Percentiles rank a stretch among this genome's conserved stretches.
Conservation (phyloP, 2,888 invertebrate genomes). For the Amphipoea lucens region DNA sequence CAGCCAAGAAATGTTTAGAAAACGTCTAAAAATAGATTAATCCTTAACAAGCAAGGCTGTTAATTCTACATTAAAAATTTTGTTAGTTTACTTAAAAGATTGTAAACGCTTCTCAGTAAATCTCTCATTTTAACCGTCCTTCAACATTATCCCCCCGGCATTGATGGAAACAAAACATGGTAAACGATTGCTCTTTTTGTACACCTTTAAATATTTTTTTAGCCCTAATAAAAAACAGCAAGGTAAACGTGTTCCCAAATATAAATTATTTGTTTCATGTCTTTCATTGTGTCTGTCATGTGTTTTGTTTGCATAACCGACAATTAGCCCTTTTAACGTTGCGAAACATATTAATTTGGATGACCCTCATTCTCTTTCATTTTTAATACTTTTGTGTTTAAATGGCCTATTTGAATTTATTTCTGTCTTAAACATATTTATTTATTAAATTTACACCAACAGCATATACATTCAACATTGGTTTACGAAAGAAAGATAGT, state of each 20-base stretch:
- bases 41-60: not conserved
- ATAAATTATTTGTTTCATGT: slow-evolving; percentile 41
- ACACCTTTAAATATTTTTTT: slow-evolving; percentile 17
- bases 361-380: slow-evolving; percentile 1
- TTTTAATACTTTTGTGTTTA: not conserved
- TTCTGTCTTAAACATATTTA: not conserved
- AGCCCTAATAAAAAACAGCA: slow-evolving; percentile 18
- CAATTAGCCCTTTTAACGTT: slow-evolving; percentile 26
- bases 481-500: not conserved
- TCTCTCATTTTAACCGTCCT: not conserved
- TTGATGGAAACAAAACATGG: slow-evolving; percentile 38
- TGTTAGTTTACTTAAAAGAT: slow-evolving; percentile 23
- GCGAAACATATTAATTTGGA: slow-evolving; percentile 26
- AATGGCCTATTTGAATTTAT: too few species aligned
- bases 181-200: slow-evolving; percentile 33
- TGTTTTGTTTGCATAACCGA: slow-evolving; percentile 35
- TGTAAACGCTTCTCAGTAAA: slow-evolving; percentile 2
- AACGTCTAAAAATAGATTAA: slow-evolving; percentile 5
- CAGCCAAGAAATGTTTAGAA: not conserved
- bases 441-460: not conserved
- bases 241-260: slow-evolving; percentile 25
- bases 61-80: slow-evolving; percentile 38
- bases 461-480: not conserved
- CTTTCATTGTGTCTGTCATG: slow-evolving; percentile 42
- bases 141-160: not conserved